A percentile compares a stretch with the other conserved stretches of the same genome.
Conservation (phyloP, 2,888 invertebrate genomes). For the Xanthorhoe designata region DNA sequence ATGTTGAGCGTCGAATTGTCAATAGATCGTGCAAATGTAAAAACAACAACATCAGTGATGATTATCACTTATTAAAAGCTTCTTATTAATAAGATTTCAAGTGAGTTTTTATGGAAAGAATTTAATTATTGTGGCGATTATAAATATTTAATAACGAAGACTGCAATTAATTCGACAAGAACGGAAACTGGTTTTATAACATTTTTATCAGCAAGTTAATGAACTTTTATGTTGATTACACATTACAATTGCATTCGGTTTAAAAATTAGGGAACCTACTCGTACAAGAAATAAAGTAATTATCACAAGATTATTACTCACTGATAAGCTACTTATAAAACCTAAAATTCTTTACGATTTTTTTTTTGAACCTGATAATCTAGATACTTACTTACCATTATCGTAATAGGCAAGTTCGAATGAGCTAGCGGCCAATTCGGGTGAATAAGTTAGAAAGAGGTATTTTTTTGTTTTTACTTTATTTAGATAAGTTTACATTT, state of each 20-base stretch:
- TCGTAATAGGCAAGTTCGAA: no score
- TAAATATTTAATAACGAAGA: constrained; percentile 15
- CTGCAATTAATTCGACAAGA: constrained; percentile 30
- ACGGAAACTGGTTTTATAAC: constrained; percentile 28
- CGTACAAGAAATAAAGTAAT: not conserved
- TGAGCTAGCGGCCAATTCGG: no score
- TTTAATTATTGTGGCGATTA: constrained; percentile 17
- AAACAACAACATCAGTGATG: no score
- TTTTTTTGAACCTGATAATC: not conserved
- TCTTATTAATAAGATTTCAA: not conserved
- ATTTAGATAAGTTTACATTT: no score
- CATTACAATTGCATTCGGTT: not conserved
- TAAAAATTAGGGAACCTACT: not conserved
- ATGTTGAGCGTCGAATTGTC: no score
- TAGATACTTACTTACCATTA: no score
- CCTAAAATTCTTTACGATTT: no score
- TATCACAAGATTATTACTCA: not conserved
- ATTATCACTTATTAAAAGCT: no score
- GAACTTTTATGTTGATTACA: constrained; percentile 24
- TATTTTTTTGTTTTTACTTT: no score
- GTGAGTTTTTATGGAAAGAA: constrained; percentile 3
- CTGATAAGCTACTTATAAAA: not conserved
- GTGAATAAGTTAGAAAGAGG: no score
- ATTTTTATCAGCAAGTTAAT: constrained; percentile 33
- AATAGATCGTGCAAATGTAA: no score